phyloP scores from a whole-genome alignment of 2,888 invertebrate genomes.

The Nowickia ferox region DNA sequence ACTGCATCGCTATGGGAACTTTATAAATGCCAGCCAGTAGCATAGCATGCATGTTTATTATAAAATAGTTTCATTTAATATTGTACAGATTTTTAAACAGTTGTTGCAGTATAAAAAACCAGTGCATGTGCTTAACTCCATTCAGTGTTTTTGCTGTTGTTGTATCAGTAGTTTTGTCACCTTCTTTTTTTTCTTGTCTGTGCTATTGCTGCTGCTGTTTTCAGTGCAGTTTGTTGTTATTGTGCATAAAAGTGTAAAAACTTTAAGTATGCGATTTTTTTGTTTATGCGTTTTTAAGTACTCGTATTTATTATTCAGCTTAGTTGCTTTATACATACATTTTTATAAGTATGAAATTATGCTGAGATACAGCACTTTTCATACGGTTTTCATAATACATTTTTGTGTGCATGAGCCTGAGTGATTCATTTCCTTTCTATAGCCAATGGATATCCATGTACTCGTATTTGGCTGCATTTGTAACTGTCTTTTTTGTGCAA shows the following conservation, averaged over 20 bases:
- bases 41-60: slow-evolving; percentile 9
- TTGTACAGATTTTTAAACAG: slow-evolving; percentile 30
- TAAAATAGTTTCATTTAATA: slow-evolving; percentile 40
- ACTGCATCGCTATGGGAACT: slow-evolving; percentile 56
- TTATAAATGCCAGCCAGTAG: slow-evolving; percentile 32
- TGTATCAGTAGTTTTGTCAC: slow-evolving; percentile 51
- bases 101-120: slow-evolving; percentile 29
- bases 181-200: slow-evolving; percentile 33
- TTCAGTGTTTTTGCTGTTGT: slow-evolving; percentile 19
- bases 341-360: slow-evolving; percentile 7
- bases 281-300: slow-evolving; percentile 17
- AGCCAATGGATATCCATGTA: slow-evolving; percentile 45
- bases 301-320: slow-evolving; percentile 41
- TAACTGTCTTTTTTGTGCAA: slow-evolving; percentile 26
- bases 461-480: slow-evolving; percentile 33
- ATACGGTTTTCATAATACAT: not conserved
- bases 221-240: slow-evolving; percentile 41
- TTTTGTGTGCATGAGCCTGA: not conserved
- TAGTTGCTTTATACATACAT: slow-evolving; percentile 5
- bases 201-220: slow-evolving; percentile 10
- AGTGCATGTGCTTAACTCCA: not conserved
- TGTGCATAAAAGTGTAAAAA: slow-evolving; percentile 55
- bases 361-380: slow-evolving; percentile 16
- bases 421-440: slow-evolving; percentile 48
- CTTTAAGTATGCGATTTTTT: slow-evolving; percentile 39